A percentile compares a stretch with the other conserved stretches of the same genome.
Conservation (phyloP, 2,113 vertebrate species). For the Hiodon alosoides region DNA sequence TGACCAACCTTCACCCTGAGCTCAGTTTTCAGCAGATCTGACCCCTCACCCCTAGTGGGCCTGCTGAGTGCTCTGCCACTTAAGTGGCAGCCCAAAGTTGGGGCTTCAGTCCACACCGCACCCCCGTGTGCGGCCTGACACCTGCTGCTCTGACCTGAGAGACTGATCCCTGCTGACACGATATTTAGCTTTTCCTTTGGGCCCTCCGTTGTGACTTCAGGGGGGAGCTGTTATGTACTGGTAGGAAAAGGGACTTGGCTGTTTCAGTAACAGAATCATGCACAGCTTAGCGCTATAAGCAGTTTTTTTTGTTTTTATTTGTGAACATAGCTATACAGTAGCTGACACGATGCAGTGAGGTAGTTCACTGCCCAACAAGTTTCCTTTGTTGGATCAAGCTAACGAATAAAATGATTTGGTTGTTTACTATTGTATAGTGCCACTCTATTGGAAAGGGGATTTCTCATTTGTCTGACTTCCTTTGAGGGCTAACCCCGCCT, state of each 20-base stretch:
- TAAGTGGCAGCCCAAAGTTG: conserved; percentile 34
- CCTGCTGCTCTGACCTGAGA: conserved; percentile 16
- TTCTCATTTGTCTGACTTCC: conserved; percentile 10
- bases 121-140: conserved; percentile 23
- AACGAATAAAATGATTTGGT: no score
- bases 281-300: no score
- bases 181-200: not conserved
- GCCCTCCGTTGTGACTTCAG: not conserved
- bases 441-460: not conserved
- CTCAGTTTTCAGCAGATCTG: not conserved
- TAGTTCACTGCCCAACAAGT: no score
- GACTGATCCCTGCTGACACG: not conserved
- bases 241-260: no score
- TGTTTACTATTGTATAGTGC: not conserved
- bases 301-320: no score
- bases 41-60: not conserved
- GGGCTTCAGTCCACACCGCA: conserved; percentile 41
- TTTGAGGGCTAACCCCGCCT: conserved; percentile 25
- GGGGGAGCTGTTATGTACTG: not conserved
- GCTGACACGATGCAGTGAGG: no score
- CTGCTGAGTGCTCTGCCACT: conserved; percentile 28
- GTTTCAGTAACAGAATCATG: no score
- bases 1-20: not conserved
- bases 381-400: no score
- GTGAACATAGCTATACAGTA: no score